These are phyloP conservation scores for Microtus oregoni DNA, from an alignment of 2,113 vertebrate genomes.

Conservation along the genomic window DNA sequence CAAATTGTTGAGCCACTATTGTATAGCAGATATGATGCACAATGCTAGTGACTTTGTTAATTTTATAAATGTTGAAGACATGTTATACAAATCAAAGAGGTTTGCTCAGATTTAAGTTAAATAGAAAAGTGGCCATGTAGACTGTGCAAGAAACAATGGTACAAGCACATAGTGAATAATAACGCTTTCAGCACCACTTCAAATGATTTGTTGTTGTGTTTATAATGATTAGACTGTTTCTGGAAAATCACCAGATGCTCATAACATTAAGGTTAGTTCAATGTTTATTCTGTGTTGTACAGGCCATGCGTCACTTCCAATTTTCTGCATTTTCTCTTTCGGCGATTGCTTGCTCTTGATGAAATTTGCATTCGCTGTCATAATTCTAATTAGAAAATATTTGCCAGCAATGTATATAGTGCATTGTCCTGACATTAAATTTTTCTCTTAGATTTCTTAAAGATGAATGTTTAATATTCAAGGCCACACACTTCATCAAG, in stretches of 20 bases:
- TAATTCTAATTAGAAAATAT: conserved; percentile 70
- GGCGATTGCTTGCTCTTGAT: conserved; percentile 57
- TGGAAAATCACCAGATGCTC: conserved; percentile 78
- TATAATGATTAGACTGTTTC: conserved; percentile 77
- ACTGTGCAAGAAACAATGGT: background rate
- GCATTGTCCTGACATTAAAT: background rate
- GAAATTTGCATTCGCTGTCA: conserved; percentile 53
- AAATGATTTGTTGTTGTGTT: conserved; percentile 73
- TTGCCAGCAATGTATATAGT: conserved; percentile 42
- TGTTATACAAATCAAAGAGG: background rate
- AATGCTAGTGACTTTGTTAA: background rate
- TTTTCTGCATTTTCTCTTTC: conserved; percentile 59
- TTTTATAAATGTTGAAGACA: background rate
- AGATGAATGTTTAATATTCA: background rate
- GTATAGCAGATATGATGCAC: background rate
- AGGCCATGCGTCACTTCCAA: background rate
- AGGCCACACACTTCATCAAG: background rate
- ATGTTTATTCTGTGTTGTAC: conserved; percentile 67
- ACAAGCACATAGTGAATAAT: conserved; percentile 10
- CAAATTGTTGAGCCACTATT: background rate
- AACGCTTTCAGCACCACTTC: conserved; percentile 62
- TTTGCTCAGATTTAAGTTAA: background rate
- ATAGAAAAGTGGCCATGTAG: background rate
- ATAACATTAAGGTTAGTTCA: conserved; percentile 78
- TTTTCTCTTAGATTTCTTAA: background rate